These are phyloP conservation scores for Colinus virginianus DNA, from an alignment of 2,113 vertebrate genomes.

Conservation along the genomic window DNA sequence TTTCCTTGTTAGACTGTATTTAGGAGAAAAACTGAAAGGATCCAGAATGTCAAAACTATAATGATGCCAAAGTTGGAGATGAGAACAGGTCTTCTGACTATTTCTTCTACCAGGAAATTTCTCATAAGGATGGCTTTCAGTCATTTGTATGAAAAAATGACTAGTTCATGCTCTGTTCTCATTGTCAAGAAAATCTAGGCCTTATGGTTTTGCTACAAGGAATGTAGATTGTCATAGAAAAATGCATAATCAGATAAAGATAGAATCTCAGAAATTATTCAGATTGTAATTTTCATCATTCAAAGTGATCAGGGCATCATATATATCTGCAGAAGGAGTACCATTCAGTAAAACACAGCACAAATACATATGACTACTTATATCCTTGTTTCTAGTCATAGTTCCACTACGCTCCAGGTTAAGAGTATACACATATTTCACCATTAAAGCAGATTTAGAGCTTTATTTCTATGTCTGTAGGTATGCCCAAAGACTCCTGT, in stretches of 20 bases:
- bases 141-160: not conserved
- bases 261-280: not conserved
- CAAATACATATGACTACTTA: not conserved
- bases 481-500: not conserved
- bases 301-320: not conserved
- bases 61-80: not conserved
- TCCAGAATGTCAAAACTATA: not conserved
- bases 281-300: not conserved
- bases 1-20: not conserved
- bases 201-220: not conserved
- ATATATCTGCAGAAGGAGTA: not conserved
- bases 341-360: not conserved
- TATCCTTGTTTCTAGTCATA: accelerated
- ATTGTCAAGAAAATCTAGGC: not conserved
- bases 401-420: not conserved
- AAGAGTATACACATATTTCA: not conserved
- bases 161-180: not conserved
- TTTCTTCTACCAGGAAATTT: not conserved
- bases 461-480: not conserved
- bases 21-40: not conserved
- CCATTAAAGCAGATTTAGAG: not conserved
- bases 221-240: not conserved
- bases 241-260: not conserved
- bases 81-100: not conserved
- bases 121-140: not conserved